phyloP scores from a whole-genome alignment of 2,113 vertebrate species.

The Crocuta crocuta region DNA sequence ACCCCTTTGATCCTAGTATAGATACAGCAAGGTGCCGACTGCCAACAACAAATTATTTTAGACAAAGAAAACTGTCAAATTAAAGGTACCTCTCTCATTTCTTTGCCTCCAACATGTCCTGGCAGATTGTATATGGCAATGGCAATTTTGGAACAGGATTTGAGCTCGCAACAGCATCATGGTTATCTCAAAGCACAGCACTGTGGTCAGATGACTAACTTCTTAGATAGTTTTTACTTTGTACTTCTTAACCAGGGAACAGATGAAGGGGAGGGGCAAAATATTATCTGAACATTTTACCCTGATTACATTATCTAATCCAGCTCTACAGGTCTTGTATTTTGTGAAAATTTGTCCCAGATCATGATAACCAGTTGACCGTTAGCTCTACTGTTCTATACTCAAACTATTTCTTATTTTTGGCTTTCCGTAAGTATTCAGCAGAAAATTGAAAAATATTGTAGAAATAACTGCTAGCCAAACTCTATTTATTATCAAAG shows the following conservation, averaged over 20 bases:
- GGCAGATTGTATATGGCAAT: background rate
- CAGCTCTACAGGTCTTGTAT: background rate
- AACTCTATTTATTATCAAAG: background rate
- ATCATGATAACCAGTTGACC: background rate
- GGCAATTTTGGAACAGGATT: background rate
- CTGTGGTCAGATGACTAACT: background rate
- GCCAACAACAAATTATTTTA: slow-evolving; percentile 41
- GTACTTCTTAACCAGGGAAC: background rate
- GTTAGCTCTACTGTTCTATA: background rate
- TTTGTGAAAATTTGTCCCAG: background rate
- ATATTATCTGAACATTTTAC: background rate
- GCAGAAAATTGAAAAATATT: background rate
- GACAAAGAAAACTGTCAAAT: slow-evolving; percentile 44
- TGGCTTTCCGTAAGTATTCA: background rate
- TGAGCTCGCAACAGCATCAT: background rate
- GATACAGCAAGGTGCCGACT: slow-evolving; percentile 5
- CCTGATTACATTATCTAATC: background rate
- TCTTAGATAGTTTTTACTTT: background rate
- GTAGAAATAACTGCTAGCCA: background rate
- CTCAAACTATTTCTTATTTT: background rate
- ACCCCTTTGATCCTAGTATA: background rate
- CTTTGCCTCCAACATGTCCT: background rate
- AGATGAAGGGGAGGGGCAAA: background rate
- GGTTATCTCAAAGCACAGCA: background rate
- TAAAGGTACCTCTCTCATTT: background rate